Conservation (phyloP, 2,888 invertebrate species). For the Eupithecia insigniata region DNA sequence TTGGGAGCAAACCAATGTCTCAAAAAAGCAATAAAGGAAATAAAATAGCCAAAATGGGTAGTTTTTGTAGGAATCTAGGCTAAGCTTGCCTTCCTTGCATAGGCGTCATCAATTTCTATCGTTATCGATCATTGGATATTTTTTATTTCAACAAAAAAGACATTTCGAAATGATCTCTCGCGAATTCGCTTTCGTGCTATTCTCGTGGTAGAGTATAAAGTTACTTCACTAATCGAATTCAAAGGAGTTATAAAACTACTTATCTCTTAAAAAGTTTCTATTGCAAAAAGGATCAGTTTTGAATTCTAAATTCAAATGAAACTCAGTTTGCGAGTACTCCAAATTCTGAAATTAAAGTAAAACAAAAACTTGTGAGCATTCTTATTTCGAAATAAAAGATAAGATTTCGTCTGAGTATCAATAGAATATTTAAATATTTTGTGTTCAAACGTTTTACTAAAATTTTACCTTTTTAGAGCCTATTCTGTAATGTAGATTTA, state of each 20-base stretch:
- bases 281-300: constrained; percentile 12
- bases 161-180: not conserved
- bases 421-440: constrained; percentile 4
- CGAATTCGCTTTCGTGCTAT: not conserved
- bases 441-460: not conserved
- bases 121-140: too few relatives aligned
- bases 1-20: too few relatives aligned
- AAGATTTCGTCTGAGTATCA: not conserved
- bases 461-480: not conserved
- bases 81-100: too few relatives aligned
- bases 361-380: not conserved
- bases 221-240: not conserved
- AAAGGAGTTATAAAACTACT: not conserved
- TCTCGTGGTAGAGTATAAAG: not conserved
- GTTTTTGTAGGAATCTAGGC: too few relatives aligned
- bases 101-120: too few relatives aligned
- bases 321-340: constrained; percentile 5
- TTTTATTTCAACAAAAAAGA: too few relatives aligned
- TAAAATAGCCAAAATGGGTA: too few relatives aligned
- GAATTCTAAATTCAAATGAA: constrained; percentile 14
- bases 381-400: constrained; percentile 2
- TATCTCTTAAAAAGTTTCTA: constrained; percentile 10
- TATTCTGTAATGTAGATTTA: not conserved
- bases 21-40: too few relatives aligned
- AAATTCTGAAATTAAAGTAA: constrained; percentile 1